phyloP scores from a whole-genome alignment of 2,113 vertebrate genomes.

The Oncorhynchus tshawytscha region DNA sequence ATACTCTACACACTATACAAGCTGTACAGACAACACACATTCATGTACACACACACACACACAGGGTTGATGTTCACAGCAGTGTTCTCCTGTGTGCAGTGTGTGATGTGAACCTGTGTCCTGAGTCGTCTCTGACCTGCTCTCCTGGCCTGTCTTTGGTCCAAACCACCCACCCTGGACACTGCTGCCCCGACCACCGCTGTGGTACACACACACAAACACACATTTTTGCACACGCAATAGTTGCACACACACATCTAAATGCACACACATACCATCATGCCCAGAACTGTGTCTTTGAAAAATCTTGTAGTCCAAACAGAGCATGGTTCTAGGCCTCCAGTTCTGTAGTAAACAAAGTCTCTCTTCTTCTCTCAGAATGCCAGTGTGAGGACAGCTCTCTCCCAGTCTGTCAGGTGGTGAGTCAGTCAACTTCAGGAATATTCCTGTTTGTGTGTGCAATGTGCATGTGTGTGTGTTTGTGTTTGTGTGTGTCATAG shows the following conservation, averaged over 20 bases:
- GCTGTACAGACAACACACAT: too few relatives aligned
- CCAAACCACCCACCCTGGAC: slow-evolving; percentile 74
- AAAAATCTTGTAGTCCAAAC: background rate
- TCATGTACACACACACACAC: too few relatives aligned
- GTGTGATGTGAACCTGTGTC: slow-evolving; percentile 87
- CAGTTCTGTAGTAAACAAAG: background rate
- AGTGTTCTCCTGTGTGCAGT: slow-evolving; percentile 70
- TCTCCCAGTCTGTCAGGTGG: slow-evolving; percentile 81
- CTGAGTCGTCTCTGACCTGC: slow-evolving; percentile 76
- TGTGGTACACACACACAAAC: slow-evolving; percentile 79
- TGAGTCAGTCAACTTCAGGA: slow-evolving; percentile 72
- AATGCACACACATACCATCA: background rate
- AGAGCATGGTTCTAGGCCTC: background rate
- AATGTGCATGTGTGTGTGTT: background rate
- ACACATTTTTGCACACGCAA: background rate
- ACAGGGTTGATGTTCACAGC: background rate
- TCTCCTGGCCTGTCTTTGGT: slow-evolving; percentile 79
- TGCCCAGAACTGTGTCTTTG: slow-evolving; percentile 25
- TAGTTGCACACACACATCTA: background rate
- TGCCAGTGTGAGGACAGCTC: slow-evolving; percentile 86
- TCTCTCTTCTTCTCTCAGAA: slow-evolving; percentile 71
- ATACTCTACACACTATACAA: too few relatives aligned
- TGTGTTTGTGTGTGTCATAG: too few relatives aligned
- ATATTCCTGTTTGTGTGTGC: background rate
- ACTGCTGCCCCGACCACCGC: slow-evolving; percentile 86